Conservation (phyloP, 2,113 vertebrate genomes). For the Rhinopomastus cyanomelas region DNA sequence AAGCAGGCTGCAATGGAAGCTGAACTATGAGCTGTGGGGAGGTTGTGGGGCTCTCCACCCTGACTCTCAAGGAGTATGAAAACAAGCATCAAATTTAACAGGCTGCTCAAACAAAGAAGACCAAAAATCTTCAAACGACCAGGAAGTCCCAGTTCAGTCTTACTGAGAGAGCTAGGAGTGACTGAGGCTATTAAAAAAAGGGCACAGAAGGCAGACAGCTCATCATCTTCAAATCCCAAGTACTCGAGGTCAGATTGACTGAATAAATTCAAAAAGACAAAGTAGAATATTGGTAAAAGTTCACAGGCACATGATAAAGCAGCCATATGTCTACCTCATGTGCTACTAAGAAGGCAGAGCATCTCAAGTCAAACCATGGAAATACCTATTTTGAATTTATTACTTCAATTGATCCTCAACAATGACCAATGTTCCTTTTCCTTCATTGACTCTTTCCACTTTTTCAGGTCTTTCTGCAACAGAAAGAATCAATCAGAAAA, state of each 20-base stretch:
- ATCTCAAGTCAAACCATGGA: background rate
- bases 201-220: background rate
- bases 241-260: background rate
- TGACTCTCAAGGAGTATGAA: background rate
- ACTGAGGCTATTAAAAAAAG: background rate
- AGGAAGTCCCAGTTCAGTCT: background rate
- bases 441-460: background rate
- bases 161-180: background rate
- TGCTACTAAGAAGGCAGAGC: background rate
- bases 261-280: background rate
- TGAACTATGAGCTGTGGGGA: background rate
- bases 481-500: background rate
- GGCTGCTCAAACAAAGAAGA: background rate
- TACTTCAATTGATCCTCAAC: background rate
- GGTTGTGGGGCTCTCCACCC: rapidly evolving
- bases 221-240: background rate
- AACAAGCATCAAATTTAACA: background rate
- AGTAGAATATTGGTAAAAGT: background rate
- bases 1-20: background rate
- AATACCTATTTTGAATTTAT: background rate
- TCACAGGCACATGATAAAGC: background rate
- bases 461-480: background rate
- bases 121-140: background rate
- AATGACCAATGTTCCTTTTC: background rate
- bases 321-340: background rate